phyloP scores from a whole-genome alignment of 2,113 vertebrate species.

The Nannobrachium achirus region DNA sequence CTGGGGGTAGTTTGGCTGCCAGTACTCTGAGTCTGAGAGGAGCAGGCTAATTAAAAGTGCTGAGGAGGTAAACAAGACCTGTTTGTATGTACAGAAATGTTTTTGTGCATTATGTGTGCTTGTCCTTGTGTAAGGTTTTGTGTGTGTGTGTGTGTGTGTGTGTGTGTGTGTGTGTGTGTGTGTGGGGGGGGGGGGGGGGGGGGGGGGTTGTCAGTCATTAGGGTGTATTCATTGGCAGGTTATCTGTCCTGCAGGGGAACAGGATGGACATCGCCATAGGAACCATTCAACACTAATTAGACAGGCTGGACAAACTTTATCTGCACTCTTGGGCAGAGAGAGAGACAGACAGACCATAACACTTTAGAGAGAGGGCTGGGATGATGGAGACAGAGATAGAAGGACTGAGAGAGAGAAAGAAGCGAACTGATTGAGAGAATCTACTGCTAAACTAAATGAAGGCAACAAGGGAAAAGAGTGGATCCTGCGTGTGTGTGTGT shows the following conservation, averaged over 20 bases:
- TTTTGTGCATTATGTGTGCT: constrained; percentile 2
- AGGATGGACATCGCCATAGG: constrained; percentile 53
- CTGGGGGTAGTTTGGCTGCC: neutral
- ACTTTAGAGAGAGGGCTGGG: neutral
- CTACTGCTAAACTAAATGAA: no score
- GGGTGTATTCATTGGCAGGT: constrained; percentile 8
- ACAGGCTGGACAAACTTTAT: constrained; percentile 54
- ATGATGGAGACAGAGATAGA: constrained; percentile 4
- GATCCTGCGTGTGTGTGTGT: no score
- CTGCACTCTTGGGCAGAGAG: constrained; percentile 18
- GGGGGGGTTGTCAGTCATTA: neutral
- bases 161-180: neutral
- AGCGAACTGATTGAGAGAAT: neutral
- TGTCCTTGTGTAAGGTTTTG: neutral
- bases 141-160: constrained; percentile 4
- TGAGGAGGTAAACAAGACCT: neutral
- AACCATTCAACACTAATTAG: constrained; percentile 58
- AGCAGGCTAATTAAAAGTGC: no score
- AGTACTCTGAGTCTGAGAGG: no score
- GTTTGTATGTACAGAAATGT: neutral
- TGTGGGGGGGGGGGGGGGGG: no score
- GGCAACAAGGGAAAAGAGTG: no score
- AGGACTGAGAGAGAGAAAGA: no score
- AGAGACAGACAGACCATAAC: neutral
- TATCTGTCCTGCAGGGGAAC: constrained; percentile 45